Base-by-base conservation (phyloP, 2,797 vertebrate genomes). In the Neosilurus mollespiculum region DNA sequence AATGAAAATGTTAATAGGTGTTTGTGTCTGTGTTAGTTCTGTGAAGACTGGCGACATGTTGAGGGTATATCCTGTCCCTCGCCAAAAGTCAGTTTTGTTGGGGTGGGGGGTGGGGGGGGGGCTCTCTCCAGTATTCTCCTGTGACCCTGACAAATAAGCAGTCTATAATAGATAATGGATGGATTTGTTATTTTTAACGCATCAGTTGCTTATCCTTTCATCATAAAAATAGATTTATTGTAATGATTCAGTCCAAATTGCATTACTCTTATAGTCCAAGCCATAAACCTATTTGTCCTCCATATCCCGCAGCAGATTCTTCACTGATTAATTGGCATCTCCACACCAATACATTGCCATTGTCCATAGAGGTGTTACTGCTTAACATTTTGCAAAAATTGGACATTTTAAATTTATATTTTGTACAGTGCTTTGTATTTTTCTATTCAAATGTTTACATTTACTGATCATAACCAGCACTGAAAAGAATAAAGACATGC, bases 401-500 rank as follows among this genome's bases (percentile, higher is more conserved):
- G 4, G 8, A 16, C 14, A 71, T 75, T 72, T 72, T 54, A 9
- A 30, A 22, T 37, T n/a, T 2, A 76, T 8, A n/a, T 61, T 72
- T 62, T 43, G 14, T 3, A 16, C 22, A 43, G 37, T 43, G 9
- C 9, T 22, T n/a, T 11, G 56, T 61, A 77, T 22, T 58, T 16
- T 61, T 49, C 58, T 49, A 62, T 61, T 61, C 9, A 1, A 77
- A 77, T 15, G 54, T 61, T 61, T 61, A 43, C 75, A 43, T 43
- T 43, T 7, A 26, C 14, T 49, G 62, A 9, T 49, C 49, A 22
- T 62, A 78, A 78, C 24, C 75, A 62, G 37, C 34, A 16, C 58
- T 49, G n/a, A 78, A 49, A 62, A 15, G n/a, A 49, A 64, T 22
- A 76, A 59, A 76, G 18, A n/a, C 75, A 78, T 15, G n/a, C n/a